Evolutionary conservation across 2,797 vertebrate species (phyloP).

Genomic region (Ptychobarbus kaznakovi): DNA sequence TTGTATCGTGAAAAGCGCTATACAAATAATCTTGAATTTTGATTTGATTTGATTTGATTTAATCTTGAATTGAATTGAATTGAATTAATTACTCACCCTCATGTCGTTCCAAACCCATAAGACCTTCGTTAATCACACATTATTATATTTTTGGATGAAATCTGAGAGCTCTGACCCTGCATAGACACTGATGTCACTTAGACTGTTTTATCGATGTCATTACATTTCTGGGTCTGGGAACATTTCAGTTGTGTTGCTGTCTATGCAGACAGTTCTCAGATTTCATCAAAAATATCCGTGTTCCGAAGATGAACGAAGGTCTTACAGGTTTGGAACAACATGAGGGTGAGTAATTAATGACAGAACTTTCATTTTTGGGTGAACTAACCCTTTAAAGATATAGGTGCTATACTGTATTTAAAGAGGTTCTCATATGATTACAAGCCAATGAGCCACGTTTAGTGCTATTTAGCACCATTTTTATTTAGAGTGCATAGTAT

Average conservation of each 20-base stretch:
- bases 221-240: too few species aligned
- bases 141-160: too few species aligned
- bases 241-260: background rate
- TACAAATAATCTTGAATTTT: too few species aligned
- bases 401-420: background rate
- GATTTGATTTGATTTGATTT: too few species aligned
- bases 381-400: background rate
- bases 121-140: too few species aligned
- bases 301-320: too few species aligned
- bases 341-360: background rate
- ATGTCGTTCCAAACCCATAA: too few species aligned
- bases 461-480: background rate
- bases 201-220: too few species aligned
- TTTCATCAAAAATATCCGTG: background rate
- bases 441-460: background rate
- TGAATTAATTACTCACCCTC: too few species aligned
- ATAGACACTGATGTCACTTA: background rate
- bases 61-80: too few species aligned
- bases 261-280: background rate
- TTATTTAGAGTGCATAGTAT: background rate
- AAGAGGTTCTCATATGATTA: background rate
- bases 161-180: background rate
- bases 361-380: background rate
- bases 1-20: too few species aligned
- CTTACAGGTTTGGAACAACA: too few species aligned